Evolutionary conservation across 2,113 vertebrate genomes (phyloP), one percentile per base, ranked within the genome.

Genomic region (Callospermophilus lateralis): DNA sequence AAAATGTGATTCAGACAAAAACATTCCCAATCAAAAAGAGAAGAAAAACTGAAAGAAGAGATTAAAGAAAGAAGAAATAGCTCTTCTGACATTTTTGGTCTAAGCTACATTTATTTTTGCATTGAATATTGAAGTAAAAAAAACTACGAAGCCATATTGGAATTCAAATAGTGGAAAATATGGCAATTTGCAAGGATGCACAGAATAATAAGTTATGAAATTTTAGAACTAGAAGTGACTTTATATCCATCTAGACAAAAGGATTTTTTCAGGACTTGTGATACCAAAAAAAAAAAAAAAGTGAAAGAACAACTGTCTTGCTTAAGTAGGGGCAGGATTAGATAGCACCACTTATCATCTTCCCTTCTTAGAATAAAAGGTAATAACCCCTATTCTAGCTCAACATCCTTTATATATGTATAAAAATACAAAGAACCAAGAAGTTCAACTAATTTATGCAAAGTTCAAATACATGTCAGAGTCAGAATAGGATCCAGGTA

Each of bases 121-220:
- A 81, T 15, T 96, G 55, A 72, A 55, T 73, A 10, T 22, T n/a
- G 8, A 70, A 37, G 19, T 16, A 16, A 51, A 2, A 10, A 76
- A 73, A 34, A 22, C 28, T 19, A 83, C 3, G 63, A 8, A 87
- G 7, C 19, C 30, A 90, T 32, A 76, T 13, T 87, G 32, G 2
- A 92, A 28, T 72, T 96, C 15, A 92, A 91, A 85, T 77, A 45
- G 34, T 95, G 26, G 26, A 92, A 94, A 95, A 61, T 91, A 16
- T 48, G 68, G 6, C 22, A 92, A 77, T 58, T 96, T 37, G 26
- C 10, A 78, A 87, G n/a, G 24, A 91, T n/a, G 34, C 9, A 88
- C 3, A 84, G 32, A 95, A 79, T 70, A 76, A 65, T 15, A 95
- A 92, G n/a, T 68, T 32, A 87, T 48, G 80, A 96, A 93, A 65